Evolutionary conservation across 2,888 invertebrate species (phyloP), one percentile per base, ranked within the genome.

Genomic region (Slavum lentiscoides): DNA sequence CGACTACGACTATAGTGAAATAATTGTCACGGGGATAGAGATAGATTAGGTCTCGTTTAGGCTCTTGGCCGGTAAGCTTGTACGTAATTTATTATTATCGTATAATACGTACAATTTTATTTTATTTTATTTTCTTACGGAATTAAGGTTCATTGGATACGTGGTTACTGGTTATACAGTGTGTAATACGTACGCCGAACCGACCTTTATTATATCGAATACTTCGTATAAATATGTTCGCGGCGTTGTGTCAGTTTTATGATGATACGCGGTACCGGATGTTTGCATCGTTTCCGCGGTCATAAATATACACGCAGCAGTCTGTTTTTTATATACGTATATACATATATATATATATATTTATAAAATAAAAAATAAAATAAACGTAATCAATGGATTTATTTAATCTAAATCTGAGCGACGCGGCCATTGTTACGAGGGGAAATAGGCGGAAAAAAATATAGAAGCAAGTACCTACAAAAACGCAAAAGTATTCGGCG

Each of bases 231-330:
- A 39, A 53, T 37, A 59, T 55, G 72, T 80, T 80, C 72, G 72
- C 43, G 30, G 70, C 62, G 70, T 55, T 21, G 72, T 72, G 80
- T 80, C 80, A 58, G 80, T 80, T 80, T 70, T 72, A 64, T 62
- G 70, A 80, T 72, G 80, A 64, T 72, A 58, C 72, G 72, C 72
- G 72, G 69, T 72, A 72, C 80, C 80, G 80, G 80, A 80, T 80
- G 80, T 80, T 80, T 72, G 70, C 70, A 55, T 80, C 80, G 70
- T 80, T 80, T 72, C 70, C 70, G 80, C n/a, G 80, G 70, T 70
- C 70, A 43, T 77, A 69, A 69, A 77, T 76, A 74, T 39, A 61
- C 61, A n/a, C 15, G 19, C 19, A 8, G 30, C 66, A 55, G 4
- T 55, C 55, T 55, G 55, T 55, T 55, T 4, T 62, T 30, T 59